Conservation (phyloP, 92 coral and sea anemone genomes). For the Zoanthus sociatus region DNA sequence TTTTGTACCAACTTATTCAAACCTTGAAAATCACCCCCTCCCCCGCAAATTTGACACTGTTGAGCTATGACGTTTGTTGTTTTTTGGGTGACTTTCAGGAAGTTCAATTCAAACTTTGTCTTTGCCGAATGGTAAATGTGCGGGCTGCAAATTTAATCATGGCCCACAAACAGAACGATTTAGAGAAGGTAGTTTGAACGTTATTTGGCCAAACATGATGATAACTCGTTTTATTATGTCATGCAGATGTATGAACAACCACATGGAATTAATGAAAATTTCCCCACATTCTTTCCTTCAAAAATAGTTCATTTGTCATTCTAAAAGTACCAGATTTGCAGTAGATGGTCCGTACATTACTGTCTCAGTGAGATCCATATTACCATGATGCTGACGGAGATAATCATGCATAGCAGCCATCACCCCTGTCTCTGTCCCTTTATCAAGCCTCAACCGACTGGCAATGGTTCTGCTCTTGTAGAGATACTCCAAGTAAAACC, state of each 20-base stretch:
- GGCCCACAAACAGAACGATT: slow-evolving; percentile 3
- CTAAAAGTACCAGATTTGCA: slow-evolving; percentile 21
- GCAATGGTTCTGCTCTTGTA: slow-evolving; percentile 12
- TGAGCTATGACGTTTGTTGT: neutral
- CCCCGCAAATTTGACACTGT: slow-evolving; percentile 1
- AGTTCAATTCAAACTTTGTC: slow-evolving; percentile 1
- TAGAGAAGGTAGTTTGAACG: neutral
- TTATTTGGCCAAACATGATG: neutral
- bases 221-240: neutral
- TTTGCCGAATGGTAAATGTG: slow-evolving; percentile 2
- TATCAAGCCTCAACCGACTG: slow-evolving; percentile 22
- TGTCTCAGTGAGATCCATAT: slow-evolving; percentile 22
- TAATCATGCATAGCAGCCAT: slow-evolving; percentile 27
- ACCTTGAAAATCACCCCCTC: neutral
- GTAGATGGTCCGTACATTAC: slow-evolving; percentile 25
- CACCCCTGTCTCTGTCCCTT: slow-evolving; percentile 32
- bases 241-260: neutral
- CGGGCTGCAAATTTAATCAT: neutral
- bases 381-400: slow-evolving; percentile 25
- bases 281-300: no score
- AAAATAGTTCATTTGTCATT: neutral
- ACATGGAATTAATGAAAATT: no score
- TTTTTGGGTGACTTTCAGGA: neutral
- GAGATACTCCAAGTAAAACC: slow-evolving; percentile 11
- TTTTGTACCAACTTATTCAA: neutral